Evolutionary conservation across 2,113 vertebrate species (phyloP), one percentile per base, ranked within the genome.

Genomic region (Pogona vitticeps): DNA sequence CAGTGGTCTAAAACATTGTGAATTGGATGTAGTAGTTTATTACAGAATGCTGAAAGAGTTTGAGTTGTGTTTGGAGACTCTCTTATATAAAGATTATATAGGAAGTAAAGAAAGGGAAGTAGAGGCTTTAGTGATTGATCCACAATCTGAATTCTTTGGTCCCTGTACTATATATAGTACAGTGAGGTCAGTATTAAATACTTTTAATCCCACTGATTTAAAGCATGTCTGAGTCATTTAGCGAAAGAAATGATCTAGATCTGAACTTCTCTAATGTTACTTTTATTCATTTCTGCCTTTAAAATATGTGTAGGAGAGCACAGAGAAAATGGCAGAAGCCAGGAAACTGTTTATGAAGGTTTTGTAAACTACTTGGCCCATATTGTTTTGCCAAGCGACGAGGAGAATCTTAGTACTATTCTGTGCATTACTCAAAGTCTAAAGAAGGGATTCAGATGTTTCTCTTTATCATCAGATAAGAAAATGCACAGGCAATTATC

Each of bases 81-180:
- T 67, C 33, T 36, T 88, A 89, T 71, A 82, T 67, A 79, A 82
- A 23, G 58, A 82, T 77, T 84, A 82, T 23, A 40, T 59, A 15
- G 31, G 85, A 77, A 1, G 1, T 63, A 81, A 76, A 13, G 38
- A 33, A 58, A 78, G 46, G 76, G 70, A 89, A 65, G 3, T 26
- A 80, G 59, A 28, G 7, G 1, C n/a, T 36, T 65, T 28, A 28
- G 36, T 33, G 42, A 23, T 33, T 65, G 38, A 31, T 80, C 38
- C 59, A 80, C 23, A 65, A 15, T 63, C 33, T 26, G 6, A 56
- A 21, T 59, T 17, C 17, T 33, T 28, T 40, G 40, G 36, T 46
- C 12, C 18, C 14, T 42, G 40, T 76, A n/a, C 46, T 76, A 31
- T 70, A 15, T n/a, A n/a, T n/a, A n/a, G n/a, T n/a, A 20, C 21